Evolutionary conservation across 1,140 invertebrate species (phyloP), one percentile per base, ranked within the genome.

Genomic region (Diploscapter pachys): DNA sequence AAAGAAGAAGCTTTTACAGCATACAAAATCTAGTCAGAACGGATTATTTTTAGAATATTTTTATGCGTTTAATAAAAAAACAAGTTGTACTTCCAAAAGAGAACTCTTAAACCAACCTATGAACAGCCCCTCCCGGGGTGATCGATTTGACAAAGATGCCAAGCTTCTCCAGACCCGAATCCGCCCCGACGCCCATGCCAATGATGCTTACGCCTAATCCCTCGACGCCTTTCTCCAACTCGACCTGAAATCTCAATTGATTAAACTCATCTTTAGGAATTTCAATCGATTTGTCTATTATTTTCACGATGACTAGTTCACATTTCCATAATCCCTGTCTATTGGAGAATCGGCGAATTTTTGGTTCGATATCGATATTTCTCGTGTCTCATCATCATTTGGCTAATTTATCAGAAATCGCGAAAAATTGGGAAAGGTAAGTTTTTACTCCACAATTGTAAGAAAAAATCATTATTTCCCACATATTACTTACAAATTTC

Each of bases 71-170:
- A 65, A 11, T 13, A 11, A 13, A 13, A 9, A 65, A 9, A n/a
- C n/a, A n/a, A 48, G 63, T 59, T 59, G 11, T 65, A 50, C 64
- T 64, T 61, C 5, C 6, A 67, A 5, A 50, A 50, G 11, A 5
- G 1, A 13, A 49, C 48, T 13, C 48, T 5, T 11, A 50, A 72
- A 67, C 63, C 2, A 6, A 72, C 54, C 70, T 61, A 56, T 93
- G 91, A 3, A 96, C 95, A 50, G 95, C 95, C 31, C 96, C 96
- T 85, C 93, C 93, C 63, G 93, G 92, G 0, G 95, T 98, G 63
- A 99, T 95, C 0, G 95, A 97, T 88, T 99, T 99, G 2, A 99
- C 95, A 87, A 99, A 99, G 81, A 99, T 99, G 8, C 92, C 92
- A 66, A 92, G 86, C 88, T 98, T 98, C 88, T 98, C 95, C 61